Evolutionary conservation across 2,797 vertebrate species (phyloP).

Genomic region (Anomalospiza imberbis): DNA sequence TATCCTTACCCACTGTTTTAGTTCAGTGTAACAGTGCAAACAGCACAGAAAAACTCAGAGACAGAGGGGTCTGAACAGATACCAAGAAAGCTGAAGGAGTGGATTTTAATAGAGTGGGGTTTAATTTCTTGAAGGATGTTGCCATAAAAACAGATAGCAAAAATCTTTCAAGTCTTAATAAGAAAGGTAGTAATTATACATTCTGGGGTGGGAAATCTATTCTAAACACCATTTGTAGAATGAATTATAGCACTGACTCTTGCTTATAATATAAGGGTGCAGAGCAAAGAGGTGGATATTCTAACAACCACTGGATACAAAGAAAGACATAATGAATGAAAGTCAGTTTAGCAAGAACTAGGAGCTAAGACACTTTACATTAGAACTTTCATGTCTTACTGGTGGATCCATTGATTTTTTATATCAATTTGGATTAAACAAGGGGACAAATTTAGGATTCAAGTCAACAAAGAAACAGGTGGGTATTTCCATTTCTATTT

Average conservation of each 20-base stretch:
- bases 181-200: background rate
- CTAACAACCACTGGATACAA: background rate
- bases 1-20: background rate
- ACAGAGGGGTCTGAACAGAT: background rate
- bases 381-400: background rate
- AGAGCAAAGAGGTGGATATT: background rate
- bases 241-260: background rate
- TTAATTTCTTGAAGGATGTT: background rate
- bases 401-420: background rate
- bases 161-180: background rate
- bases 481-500: background rate
- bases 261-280: background rate
- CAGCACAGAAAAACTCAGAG: background rate
- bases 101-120: background rate
- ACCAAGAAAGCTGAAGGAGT: background rate
- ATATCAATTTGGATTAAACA: background rate
- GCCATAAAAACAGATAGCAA: background rate
- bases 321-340: background rate
- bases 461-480: conserved; percentile 7
- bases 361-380: background rate
- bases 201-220: background rate
- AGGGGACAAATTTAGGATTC: background rate
- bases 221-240: background rate
- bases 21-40: background rate
- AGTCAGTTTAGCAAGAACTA: background rate